Conservation (phyloP, 2,797 vertebrate genomes). For the Dendrocincla fuliginosa region DNA sequence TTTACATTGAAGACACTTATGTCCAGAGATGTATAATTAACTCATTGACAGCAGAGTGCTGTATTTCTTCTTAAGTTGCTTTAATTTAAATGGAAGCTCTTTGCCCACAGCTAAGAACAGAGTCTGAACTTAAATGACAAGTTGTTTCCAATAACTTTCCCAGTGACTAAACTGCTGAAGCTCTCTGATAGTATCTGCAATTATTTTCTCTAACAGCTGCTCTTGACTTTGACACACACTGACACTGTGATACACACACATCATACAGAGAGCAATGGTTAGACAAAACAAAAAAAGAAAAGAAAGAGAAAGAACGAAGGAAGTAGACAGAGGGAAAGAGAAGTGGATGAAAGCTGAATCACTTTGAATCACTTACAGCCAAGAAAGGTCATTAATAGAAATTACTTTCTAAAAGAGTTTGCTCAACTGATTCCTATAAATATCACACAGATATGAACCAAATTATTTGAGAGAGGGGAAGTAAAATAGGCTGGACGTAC, state of each 20-base stretch:
- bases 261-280: background rate
- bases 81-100: slow-evolving; percentile 51
- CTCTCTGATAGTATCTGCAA: slow-evolving; percentile 51
- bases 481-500: background rate
- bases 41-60: slow-evolving; percentile 13
- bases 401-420: background rate
- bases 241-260: background rate
- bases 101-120: slow-evolving; percentile 52
- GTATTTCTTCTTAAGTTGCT: slow-evolving; percentile 41
- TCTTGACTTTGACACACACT: slow-evolving; percentile 45
- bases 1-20: slow-evolving; percentile 21
- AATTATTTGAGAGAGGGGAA: background rate
- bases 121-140: slow-evolving; percentile 66
- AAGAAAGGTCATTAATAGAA: background rate
- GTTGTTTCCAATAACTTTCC: slow-evolving; percentile 54
- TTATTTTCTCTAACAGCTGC: slow-evolving; percentile 52
- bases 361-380: background rate
- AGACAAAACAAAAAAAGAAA: background rate
- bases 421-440: background rate
- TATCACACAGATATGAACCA: background rate
- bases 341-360: background rate
- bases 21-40: slow-evolving; percentile 37
- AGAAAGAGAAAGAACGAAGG: background rate
- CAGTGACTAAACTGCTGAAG: slow-evolving; percentile 28
- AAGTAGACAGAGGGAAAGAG: background rate